Conservation (phyloP, 2,113 vertebrate species). For the Columba livia region DNA sequence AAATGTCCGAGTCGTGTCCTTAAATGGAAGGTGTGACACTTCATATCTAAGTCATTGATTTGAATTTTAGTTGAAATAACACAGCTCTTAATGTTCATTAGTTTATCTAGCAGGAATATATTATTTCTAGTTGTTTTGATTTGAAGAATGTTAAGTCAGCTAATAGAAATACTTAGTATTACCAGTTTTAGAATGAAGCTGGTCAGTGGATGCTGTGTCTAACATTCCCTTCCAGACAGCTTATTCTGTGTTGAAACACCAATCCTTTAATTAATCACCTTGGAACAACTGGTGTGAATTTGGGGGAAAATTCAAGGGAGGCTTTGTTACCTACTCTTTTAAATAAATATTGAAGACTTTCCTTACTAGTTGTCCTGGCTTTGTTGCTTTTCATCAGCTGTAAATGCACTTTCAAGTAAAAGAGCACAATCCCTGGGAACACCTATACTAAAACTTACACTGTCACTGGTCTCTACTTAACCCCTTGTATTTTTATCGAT, state of each 20-base stretch:
- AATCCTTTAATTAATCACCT: background rate
- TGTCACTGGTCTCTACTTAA: background rate
- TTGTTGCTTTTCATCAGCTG: background rate
- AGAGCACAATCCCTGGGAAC: background rate
- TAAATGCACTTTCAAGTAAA: background rate
- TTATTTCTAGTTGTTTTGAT: background rate
- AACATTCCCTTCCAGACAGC: background rate
- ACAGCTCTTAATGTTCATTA: background rate
- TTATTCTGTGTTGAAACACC: background rate
- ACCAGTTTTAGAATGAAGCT: background rate
- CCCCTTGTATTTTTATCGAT: background rate
- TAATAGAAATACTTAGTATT: background rate
- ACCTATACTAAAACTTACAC: background rate
- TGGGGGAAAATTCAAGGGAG: background rate
- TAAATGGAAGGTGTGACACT: background rate
- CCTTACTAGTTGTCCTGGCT: background rate
- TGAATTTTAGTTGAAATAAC: background rate
- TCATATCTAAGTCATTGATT: background rate
- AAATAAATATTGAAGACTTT: background rate
- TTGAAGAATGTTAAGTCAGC: background rate
- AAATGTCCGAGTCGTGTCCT: background rate
- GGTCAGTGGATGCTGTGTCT: background rate
- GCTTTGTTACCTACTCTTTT: background rate
- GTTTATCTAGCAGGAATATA: background rate
- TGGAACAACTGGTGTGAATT: background rate